phyloP scores from a whole-genome alignment of 2,888 invertebrate species.

The Acanthoscelides obtectus region DNA sequence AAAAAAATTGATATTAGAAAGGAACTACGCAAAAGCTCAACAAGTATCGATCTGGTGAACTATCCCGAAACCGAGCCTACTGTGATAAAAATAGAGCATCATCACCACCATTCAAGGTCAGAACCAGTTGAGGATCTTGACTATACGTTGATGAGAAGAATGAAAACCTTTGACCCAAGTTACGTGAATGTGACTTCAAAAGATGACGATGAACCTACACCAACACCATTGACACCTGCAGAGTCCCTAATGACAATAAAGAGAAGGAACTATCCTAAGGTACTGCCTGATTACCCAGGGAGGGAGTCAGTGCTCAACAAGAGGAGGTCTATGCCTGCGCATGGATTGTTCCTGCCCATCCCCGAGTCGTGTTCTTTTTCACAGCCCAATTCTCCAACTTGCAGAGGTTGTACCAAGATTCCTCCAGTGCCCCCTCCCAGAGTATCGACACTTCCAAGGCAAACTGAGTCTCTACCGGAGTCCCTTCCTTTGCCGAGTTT shows the following conservation, averaged over 20 bases:
- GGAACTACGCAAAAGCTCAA: conserved; percentile 36
- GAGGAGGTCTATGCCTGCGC: conserved; percentile 62
- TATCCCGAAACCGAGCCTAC: conserved; percentile 30
- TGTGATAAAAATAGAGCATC: conserved; percentile 51
- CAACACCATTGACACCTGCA: conserved; percentile 57
- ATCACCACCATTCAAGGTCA: conserved; percentile 64
- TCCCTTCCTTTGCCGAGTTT: conserved; percentile 42
- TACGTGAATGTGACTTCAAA: conserved; percentile 75
- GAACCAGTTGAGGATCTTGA: conserved; percentile 61
- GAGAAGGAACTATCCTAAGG: conserved; percentile 78
- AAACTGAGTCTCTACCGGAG: conserved; percentile 27
- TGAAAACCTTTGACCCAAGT: conserved; percentile 46
- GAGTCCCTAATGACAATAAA: conserved; percentile 71
- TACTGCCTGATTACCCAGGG: conserved; percentile 69
- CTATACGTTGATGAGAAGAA: conserved; percentile 28
- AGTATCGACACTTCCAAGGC: conserved; percentile 62
- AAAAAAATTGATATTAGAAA: conserved; percentile 23
- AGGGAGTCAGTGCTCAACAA: conserved; percentile 46
- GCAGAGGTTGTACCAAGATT: conserved; percentile 40
- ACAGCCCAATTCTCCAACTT: conserved; percentile 39
- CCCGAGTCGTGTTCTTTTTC: conserved; percentile 34
- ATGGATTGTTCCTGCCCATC: conserved; percentile 37
- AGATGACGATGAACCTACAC: conserved; percentile 51
- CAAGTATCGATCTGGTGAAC: conserved; percentile 40
- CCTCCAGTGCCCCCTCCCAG: conserved; percentile 74